phyloP scores from a whole-genome alignment of 2,797 vertebrate species.

The Xiphorhynchus erythropygius region DNA sequence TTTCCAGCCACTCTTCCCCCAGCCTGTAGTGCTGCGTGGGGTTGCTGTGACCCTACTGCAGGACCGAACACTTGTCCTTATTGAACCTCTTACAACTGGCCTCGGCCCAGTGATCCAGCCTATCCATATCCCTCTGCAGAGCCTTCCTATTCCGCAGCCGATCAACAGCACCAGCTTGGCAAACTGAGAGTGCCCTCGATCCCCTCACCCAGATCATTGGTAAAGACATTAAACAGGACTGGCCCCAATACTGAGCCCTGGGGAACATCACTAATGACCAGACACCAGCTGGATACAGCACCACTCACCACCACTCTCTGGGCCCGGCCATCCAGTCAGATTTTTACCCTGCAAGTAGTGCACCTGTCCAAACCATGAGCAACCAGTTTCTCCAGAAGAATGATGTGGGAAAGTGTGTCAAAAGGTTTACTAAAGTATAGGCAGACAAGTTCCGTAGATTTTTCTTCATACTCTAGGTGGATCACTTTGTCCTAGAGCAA shows the following conservation, averaged over 20 bases:
- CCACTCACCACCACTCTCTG: not conserved
- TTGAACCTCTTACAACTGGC: not conserved
- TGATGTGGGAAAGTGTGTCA: not conserved
- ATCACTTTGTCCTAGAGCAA: not conserved
- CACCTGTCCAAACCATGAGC: not conserved
- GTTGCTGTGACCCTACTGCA: not conserved
- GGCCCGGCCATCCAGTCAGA: not conserved
- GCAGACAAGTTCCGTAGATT: not conserved
- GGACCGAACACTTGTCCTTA: accelerated
- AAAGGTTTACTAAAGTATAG: not conserved
- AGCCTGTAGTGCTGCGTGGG: not conserved
- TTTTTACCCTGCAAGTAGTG: not conserved
- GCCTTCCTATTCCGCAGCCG: not conserved
- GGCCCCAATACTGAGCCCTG: not conserved
- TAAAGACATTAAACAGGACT: not conserved
- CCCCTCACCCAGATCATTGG: not conserved
- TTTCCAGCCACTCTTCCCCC: not conserved
- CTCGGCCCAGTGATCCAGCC: not conserved
- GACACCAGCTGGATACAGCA: not conserved
- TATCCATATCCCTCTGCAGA: not conserved
- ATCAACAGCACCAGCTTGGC: not conserved
- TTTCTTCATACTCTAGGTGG: not conserved
- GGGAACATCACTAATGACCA: not conserved
- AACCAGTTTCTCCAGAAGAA: not conserved
- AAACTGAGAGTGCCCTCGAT: not conserved